Evolutionary conservation across 1,140 invertebrate species (phyloP), one percentile per base, ranked within the genome.

Genomic region (Glossosoma conforme): DNA sequence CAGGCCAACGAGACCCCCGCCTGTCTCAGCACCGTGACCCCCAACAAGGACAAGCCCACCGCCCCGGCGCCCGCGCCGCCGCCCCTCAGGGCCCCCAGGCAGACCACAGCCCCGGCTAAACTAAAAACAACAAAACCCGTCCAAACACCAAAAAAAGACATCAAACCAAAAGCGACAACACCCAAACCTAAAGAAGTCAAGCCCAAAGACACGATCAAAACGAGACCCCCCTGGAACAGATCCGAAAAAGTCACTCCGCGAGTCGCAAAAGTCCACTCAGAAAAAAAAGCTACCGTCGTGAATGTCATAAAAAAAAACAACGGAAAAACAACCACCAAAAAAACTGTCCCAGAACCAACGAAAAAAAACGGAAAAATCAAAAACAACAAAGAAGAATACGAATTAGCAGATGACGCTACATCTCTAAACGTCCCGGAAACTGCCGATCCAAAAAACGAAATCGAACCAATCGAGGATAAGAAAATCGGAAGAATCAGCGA

Each of bases 361-460:
- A 49, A 56, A 65, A 59, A 47, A 44, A 22, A 45, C 51, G 24
- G 30, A 22, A 8, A 70, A 64, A 58, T 40, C 30, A 64, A 59
- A 52, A 60, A 45, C n/a, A 62, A 59, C 11, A 66, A 53, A 59
- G 47, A 67, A 54, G 76, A 76, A 55, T 80, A 77, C 61, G 80
- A 81, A 60, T 63, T 80, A 24, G 79, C 77, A 10, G 77, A 77
- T 52, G 79, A 80, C 65, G 80, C 77, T 47, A 69, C 65, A 3
- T 69, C 65, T 25, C 61, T 78, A 19, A 76, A 76, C 52, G 69
- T 65, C 22, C 65, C 61, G 8, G 49, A 28, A 6, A 25, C 20
- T 3, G 15, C 15, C 11, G 40, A 61, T n/a, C 20, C 45, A 51
- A 56, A 24, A 9, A 8, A 19, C 17, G 37, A 45, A 37, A 44